phyloP scores from a whole-genome alignment of 1,140 invertebrate genomes.

The Telenomus remus region DNA sequence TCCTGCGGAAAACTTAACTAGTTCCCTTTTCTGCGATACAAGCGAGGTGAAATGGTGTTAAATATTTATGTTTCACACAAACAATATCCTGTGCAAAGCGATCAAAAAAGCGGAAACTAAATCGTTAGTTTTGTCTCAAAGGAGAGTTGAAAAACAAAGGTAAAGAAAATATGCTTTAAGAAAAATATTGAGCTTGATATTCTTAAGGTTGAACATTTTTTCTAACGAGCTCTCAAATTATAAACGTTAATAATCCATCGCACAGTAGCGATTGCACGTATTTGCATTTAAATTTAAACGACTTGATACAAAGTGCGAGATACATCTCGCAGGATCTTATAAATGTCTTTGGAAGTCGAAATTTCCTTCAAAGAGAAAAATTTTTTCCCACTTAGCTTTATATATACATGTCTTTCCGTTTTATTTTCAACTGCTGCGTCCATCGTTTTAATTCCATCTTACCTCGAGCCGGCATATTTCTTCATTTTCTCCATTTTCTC shows the following conservation, averaged over 20 bases:
- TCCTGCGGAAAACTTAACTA: too few relatives aligned
- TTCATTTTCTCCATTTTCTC: conserved; percentile 78
- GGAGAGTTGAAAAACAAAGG: not conserved
- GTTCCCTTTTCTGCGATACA: too few relatives aligned
- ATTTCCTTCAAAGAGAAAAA: conserved; percentile 30
- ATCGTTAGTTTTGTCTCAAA: conserved; percentile 3
- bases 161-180: not conserved
- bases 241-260: conserved; percentile 26
- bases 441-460: conserved; percentile 59
- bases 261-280: conserved; percentile 18
- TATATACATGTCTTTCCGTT: conserved; percentile 35
- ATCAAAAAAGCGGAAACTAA: not conserved
- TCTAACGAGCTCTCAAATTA: conserved; percentile 16
- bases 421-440: conserved; percentile 38
- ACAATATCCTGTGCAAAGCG: not conserved
- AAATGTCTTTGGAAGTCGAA: conserved; percentile 48
- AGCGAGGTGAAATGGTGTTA: not conserved
- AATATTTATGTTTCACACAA: not conserved
- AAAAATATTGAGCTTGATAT: conserved; percentile 12
- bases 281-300: conserved; percentile 28
- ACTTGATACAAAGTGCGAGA: conserved; percentile 4
- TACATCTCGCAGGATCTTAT: conserved; percentile 29
- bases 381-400: conserved; percentile 11
- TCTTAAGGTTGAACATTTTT: conserved; percentile 4
- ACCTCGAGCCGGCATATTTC: conserved; percentile 81